phyloP scores from a whole-genome alignment of 2,888 invertebrate genomes.

The Galerucella calmariensis region DNA sequence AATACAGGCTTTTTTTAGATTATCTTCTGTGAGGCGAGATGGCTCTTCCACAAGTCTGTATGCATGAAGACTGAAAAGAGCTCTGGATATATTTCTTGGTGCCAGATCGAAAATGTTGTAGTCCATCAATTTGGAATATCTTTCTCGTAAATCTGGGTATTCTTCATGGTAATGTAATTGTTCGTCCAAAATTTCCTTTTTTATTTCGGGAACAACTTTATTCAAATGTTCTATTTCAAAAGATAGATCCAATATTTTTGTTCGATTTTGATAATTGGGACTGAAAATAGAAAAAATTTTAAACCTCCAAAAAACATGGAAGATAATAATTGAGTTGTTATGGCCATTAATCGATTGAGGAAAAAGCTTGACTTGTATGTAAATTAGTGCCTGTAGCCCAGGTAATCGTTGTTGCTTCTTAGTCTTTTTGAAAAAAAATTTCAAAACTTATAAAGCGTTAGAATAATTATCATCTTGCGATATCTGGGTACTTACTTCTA shows the following conservation, averaged over 20 bases:
- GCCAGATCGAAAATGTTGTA: background rate
- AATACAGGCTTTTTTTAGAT: conserved; percentile 12
- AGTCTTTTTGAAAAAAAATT: too few species aligned
- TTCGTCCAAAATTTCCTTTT: conserved; percentile 1
- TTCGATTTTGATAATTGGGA: background rate
- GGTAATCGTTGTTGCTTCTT: too few species aligned
- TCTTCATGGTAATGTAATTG: conserved; percentile 1
- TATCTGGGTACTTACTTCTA: too few species aligned
- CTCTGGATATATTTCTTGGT: background rate
- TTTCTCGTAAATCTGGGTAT: background rate
- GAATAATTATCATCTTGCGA: too few species aligned
- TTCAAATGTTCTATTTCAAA: background rate
- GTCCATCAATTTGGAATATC: conserved; percentile 8
- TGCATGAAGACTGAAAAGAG: background rate
- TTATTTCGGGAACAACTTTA: background rate
- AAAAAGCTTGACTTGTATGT: too few species aligned
- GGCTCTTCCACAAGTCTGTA: conserved; percentile 19
- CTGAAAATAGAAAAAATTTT: background rate
- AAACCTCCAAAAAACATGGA: too few species aligned
- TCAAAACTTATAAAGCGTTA: too few species aligned
- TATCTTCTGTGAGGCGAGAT: background rate
- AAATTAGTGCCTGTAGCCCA: too few species aligned
- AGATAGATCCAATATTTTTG: background rate
- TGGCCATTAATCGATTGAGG: too few species aligned
- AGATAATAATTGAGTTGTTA: too few species aligned